Percentiles rank a stretch among this genome's conserved stretches.
phyloP scores from a whole-genome alignment of 2,888 invertebrate species.

The Geophilus truncorum region DNA sequence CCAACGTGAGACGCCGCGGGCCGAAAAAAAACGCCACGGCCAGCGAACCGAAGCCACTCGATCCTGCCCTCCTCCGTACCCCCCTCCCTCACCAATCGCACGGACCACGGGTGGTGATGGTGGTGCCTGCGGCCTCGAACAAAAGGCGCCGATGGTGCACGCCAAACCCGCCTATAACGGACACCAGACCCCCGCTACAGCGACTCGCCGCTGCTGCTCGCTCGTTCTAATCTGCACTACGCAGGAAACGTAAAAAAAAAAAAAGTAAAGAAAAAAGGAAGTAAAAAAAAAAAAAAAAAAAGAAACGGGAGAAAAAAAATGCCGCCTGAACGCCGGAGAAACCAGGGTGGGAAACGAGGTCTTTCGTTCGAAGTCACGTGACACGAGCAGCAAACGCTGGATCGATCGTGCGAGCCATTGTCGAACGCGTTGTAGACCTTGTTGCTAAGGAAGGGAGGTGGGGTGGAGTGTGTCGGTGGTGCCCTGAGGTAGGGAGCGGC shows the following conservation, averaged over 20 bases:
- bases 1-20: background rate
- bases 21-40: background rate
- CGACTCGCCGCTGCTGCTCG: background rate
- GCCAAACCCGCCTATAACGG: background rate
- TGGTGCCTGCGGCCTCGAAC: constrained; percentile 8
- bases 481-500: background rate
- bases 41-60: constrained; percentile 8
- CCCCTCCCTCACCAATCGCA: background rate
- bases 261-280: too few relatives aligned
- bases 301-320: background rate
- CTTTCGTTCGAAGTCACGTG: background rate
- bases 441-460: background rate
- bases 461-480: background rate
- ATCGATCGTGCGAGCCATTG: constrained; percentile 10
- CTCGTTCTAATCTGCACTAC: constrained; percentile 6
- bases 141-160: background rate
- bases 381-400: constrained; percentile 3
- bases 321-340: background rate
- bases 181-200: background rate
- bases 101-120: constrained; percentile 6
- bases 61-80: too few relatives aligned
- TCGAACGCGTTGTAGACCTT: constrained; percentile 9
- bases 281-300: background rate
- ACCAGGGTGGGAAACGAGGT: constrained; percentile 4
- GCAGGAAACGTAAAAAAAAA: background rate